Evolutionary conservation across 2,113 vertebrate species (phyloP).

Genomic region (Vireo altiloquus): DNA sequence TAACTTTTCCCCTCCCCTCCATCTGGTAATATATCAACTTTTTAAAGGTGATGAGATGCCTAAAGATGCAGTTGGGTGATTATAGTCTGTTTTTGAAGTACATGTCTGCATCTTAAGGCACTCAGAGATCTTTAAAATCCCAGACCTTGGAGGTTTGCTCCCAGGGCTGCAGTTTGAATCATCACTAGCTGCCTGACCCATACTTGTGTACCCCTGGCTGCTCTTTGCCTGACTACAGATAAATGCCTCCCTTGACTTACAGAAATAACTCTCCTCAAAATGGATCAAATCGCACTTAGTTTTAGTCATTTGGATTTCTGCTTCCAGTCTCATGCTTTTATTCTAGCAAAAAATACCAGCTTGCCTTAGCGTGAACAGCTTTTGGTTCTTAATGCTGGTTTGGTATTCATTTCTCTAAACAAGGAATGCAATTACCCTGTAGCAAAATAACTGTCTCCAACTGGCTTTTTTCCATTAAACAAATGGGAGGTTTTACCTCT

Average conservation of each 20-base stretch:
- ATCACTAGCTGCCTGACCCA: neutral
- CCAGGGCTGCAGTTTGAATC: neutral
- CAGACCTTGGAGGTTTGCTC: neutral
- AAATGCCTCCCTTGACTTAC: neutral
- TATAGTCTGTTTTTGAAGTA: neutral
- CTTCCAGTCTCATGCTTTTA: neutral
- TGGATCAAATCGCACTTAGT: neutral
- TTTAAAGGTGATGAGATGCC: neutral
- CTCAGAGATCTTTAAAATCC: neutral
- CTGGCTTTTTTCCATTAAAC: conserved; percentile 37
- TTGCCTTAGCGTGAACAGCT: neutral
- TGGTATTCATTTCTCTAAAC: conserved; percentile 38
- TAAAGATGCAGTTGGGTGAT: neutral
- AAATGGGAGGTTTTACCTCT: conserved; percentile 33
- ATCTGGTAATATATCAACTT: neutral
- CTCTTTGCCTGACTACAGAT: neutral
- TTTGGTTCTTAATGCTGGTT: neutral
- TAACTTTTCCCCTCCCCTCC: neutral
- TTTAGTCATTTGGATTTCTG: neutral
- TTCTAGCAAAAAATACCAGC: neutral
- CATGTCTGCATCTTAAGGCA: neutral
- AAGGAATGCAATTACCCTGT: conserved; percentile 29
- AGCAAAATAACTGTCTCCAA: conserved; percentile 33
- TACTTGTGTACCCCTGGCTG: neutral
- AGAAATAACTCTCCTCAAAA: conserved; percentile 3